Base-by-base conservation (phyloP, 30 jellyfish, hydroid and myxozoan genomes). In the Pelagia noctiluca region DNA sequence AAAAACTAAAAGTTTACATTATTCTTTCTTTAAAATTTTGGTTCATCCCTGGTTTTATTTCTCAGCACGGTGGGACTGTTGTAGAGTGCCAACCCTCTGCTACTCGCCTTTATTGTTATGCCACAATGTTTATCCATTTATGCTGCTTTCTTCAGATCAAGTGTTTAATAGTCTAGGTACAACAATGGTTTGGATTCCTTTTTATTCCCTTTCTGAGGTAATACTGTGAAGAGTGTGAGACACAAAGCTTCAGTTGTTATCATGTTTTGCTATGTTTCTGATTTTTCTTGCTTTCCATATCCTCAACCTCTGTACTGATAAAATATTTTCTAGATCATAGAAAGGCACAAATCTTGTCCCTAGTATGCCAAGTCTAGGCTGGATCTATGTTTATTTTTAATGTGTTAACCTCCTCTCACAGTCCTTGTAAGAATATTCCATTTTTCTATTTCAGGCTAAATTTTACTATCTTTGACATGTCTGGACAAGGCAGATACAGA, bases 401-500 rank as follows among this genome's bases (percentile, higher is more conserved):
- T 38, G 1, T 32, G 12, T 19, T 26, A 5, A 3, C 2, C 13
- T 35, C 12, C 19, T 21, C 63, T 33, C 2, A 0, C 3, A 36
- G 28, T 35, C 24, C 13, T 18, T 33, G 12, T 30, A 33, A 21
- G 22, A 37, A n/a, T n/a, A n/a, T n/a, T n/a, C n/a, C n/a, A n/a
- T n/a, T n/a, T n/a, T n/a, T n/a, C n/a, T 21, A 25, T 7, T n/a
- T 75, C 23, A 86, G 96, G 37, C 72, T 92, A 70, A 71, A 63
- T 32, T 92, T 92, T 62, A 92, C 98, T 23, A 96, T 92, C 33
- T 92, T 92, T 92, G 98, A 92, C 81, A 92, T 92, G 98, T 92
- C 98, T 70, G 98, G 98, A 1, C 98, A 92, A 85, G 98, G 98
- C 70, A 81, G 95, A 74, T 92, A 92, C 71, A 90, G 98, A 63